Evolutionary conservation across 23 tunicate genomes (phyloP).

Genomic region (Diplosoma virens): DNA sequence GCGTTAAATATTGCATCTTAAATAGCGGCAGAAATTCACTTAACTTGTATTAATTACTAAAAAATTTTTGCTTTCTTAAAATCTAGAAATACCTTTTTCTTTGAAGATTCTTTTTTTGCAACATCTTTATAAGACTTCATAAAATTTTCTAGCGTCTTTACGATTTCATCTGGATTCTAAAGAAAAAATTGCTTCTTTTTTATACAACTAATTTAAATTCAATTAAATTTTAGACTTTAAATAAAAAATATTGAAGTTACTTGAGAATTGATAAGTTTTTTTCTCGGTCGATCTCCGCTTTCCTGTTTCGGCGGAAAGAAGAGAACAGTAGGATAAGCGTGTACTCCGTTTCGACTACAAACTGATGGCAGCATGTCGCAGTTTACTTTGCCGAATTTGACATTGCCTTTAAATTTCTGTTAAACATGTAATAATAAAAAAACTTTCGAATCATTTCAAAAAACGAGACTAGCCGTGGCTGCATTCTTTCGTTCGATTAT

Average conservation of each 20-base stretch:
- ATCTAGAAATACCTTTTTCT: too few species aligned
- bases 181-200: too few species aligned
- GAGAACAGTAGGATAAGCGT: conserved; percentile 74
- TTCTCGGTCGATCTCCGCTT: conserved; percentile 10
- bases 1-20: too few species aligned
- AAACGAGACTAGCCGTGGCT: too few species aligned
- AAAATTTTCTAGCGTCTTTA: background rate
- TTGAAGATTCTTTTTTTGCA: too few species aligned
- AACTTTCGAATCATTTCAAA: background rate
- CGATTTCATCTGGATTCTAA: conserved; percentile 21
- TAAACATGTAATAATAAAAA: background rate
- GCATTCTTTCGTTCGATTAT: too few species aligned
- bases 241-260: background rate
- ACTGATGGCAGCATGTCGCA: conserved; percentile 68
- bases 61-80: too few species aligned
- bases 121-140: conserved; percentile 27
- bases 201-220: too few species aligned
- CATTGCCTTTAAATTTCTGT: conserved; percentile 49
- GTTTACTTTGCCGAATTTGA: conserved; percentile 81
- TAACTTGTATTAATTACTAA: too few species aligned
- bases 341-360: conserved; percentile 61
- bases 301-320: conserved; percentile 75
- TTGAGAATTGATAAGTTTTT: conserved; percentile 5
- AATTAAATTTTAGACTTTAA: too few species aligned
- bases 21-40: too few species aligned